Base-by-base conservation (phyloP, 2,888 invertebrate genomes). In the Sinopyrophorus schimmeli region DNA sequence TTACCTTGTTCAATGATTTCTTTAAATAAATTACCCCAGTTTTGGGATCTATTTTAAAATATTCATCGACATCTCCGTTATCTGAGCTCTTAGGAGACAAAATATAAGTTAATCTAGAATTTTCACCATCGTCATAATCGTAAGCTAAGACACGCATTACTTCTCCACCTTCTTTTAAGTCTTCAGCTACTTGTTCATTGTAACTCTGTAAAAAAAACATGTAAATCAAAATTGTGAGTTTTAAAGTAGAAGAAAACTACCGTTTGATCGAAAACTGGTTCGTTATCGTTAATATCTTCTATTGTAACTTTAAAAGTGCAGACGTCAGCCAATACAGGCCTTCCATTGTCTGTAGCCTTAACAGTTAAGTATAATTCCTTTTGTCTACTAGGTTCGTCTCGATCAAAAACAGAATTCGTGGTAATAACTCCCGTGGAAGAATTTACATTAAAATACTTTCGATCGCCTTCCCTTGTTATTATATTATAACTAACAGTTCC, bases 271-370 rank as follows among this genome's bases (percentile, higher is more conserved):
- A 89, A 87, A 60, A 84, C 82, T 3, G 89, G 89, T 9, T 75
- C 77, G 68, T 96, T 96, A 72, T 98, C 97, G 75, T 98, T 98
- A 67, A 92, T 84, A 74, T 97, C 97, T 66, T 84, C 84, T 56
- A 96, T 89, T 54, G 86, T 83, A 42, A 95, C 89, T 77, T 88
- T 90, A 70, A 97, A 90, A 3, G 93, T 93, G 74, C 97, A 97
- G 42, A 92, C 89, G 64, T 94, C 94, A 62, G 92, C 92, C 39
- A 97, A 76, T 32, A 87, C 86, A 1, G 94, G 93, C 58, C 85
- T 82, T 1, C 96, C 97, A 71, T 94, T 90, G 75, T 97, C 97
- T 47, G 89, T 90, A 0, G 93, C 97, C 69, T 91, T 84, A 4
- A 96, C 90, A 18, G 92, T 93, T 35, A 92, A 80, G 66, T 91